Percentiles rank a stretch among this genome's conserved stretches.
These are phyloP conservation scores for Agriotes lineatus DNA, from an alignment of 2,888 invertebrate species.

Conservation along the genomic window DNA sequence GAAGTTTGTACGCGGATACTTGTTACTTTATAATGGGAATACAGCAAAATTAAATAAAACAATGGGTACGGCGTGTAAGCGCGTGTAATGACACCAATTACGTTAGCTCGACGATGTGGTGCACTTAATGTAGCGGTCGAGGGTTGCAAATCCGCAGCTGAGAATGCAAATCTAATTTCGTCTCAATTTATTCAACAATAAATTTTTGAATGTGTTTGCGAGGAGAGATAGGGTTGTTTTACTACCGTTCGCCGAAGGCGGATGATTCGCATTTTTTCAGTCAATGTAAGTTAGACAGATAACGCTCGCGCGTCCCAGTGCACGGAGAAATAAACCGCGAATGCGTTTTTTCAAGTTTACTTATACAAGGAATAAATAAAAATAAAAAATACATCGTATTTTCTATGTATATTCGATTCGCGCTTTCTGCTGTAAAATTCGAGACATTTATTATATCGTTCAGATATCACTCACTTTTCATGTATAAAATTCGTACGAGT, in stretches of 20 bases:
- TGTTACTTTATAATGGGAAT: background rate
- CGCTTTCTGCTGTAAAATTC: constrained; percentile 37
- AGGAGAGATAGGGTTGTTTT: background rate
- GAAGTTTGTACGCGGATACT: too few species aligned
- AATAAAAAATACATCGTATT: constrained; percentile 19
- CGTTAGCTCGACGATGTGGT: background rate
- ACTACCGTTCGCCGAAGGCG: background rate
- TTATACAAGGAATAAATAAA: constrained; percentile 30
- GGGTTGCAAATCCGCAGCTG: background rate
- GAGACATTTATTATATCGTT: constrained; percentile 39
- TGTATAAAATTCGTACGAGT: constrained; percentile 30
- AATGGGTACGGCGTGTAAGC: background rate
- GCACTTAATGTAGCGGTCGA: constrained; percentile 1
- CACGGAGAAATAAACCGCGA: constrained; percentile 13
- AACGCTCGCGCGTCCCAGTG: background rate
- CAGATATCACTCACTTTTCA: constrained; percentile 34
- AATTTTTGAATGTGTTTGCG: background rate
- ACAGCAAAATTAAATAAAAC: constrained; percentile 1
- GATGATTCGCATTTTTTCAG: constrained; percentile 6
- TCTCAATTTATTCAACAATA: background rate
- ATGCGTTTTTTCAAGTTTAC: constrained; percentile 20
- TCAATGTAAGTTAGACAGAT: constrained; percentile 12
- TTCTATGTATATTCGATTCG: constrained; percentile 33
- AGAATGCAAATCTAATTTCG: background rate
- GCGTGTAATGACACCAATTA: constrained; percentile 5